A percentile compares a stretch with the other conserved stretches of the same genome.
phyloP scores from a whole-genome alignment of 2,113 vertebrate genomes.

The Hypomesus transpacificus region DNA sequence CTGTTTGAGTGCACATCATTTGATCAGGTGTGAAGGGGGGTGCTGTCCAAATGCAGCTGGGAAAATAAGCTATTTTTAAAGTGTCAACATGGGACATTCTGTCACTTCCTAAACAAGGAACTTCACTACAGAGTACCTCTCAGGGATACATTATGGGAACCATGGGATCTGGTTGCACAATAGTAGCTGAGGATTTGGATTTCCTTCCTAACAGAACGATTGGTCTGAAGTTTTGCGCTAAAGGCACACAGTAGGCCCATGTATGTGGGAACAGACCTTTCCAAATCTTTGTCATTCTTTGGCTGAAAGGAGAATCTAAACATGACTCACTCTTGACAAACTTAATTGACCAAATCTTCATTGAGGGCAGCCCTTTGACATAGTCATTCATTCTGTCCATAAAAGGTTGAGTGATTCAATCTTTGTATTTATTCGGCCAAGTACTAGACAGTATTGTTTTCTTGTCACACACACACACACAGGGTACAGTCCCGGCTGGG shows the following conservation, averaged over 20 bases:
- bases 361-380: too few relatives aligned
- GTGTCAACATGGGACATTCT: constrained; percentile 49
- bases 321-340: too few relatives aligned
- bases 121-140: background rate
- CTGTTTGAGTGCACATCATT: constrained; percentile 19
- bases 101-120: background rate
- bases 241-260: too few relatives aligned
- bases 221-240: too few relatives aligned
- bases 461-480: background rate
- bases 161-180: too few relatives aligned
- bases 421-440: background rate
- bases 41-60: constrained; percentile 33
- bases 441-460: background rate
- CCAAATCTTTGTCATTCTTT: too few relatives aligned
- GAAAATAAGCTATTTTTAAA: constrained; percentile 45
- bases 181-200: too few relatives aligned
- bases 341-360: background rate
- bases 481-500: constrained; percentile 5
- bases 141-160: background rate
- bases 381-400: background rate
- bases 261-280: too few relatives aligned
- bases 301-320: too few relatives aligned
- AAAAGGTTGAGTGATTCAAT: background rate
- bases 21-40: constrained; percentile 41
- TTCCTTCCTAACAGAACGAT: too few relatives aligned